These are phyloP conservation scores for Salmo trutta DNA, from an alignment of 2,797 vertebrate genomes.

Conservation along the genomic window DNA sequence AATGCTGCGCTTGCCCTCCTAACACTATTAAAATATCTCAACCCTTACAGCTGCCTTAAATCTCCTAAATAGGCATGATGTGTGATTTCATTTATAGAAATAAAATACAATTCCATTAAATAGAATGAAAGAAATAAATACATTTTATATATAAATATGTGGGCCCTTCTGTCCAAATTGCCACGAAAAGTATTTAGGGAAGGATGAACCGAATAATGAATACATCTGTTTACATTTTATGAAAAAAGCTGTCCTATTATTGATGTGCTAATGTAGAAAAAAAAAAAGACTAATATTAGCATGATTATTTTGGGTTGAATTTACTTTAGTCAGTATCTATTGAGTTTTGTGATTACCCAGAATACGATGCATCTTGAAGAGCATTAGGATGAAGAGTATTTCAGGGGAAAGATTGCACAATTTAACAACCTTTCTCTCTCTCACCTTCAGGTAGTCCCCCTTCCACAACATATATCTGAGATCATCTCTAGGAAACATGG, in stretches of 20 bases:
- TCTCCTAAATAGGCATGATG: constrained; percentile 58
- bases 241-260: constrained; percentile 68
- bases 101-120: constrained; percentile 67
- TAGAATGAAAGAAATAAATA: constrained; percentile 77
- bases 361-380: constrained; percentile 57
- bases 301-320: constrained; percentile 32
- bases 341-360: constrained; percentile 50
- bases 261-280: constrained; percentile 40
- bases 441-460: constrained; percentile 29
- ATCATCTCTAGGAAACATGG: constrained; percentile 73
- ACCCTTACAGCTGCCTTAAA: constrained; percentile 37
- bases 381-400: too few relatives aligned
- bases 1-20: not conserved
- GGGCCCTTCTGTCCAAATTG: constrained; percentile 70
- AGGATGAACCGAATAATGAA: constrained; percentile 54
- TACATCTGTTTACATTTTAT: constrained; percentile 35
- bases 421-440: constrained; percentile 55
- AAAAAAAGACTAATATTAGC: constrained; percentile 17
- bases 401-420: constrained; percentile 40
- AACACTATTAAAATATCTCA: not conserved
- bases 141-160: constrained; percentile 71
- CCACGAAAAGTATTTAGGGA: constrained; percentile 43
- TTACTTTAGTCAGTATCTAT: constrained; percentile 40
- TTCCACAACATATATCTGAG: constrained; percentile 38
- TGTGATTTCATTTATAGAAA: constrained; percentile 42